Percentiles rank a stretch among this genome's conserved stretches.
Evolutionary conservation across 92 coral and sea anemone species (phyloP).

Genomic region (Pocillopora meandrina): DNA sequence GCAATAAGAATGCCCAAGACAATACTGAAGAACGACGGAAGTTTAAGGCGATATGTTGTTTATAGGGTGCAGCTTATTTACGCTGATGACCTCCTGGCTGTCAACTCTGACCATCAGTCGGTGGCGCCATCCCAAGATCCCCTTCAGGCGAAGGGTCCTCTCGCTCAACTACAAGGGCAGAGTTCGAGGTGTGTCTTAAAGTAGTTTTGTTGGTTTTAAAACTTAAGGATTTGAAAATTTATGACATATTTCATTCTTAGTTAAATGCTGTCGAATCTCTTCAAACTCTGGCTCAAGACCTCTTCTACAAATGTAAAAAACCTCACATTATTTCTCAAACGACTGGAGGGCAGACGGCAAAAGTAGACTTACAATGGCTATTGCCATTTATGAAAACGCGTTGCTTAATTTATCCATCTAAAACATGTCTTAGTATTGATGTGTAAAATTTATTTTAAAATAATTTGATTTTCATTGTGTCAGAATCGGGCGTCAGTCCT

Average conservation of each 20-base stretch:
- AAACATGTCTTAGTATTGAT: no score
- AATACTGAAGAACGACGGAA: no score
- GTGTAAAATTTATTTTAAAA: not conserved
- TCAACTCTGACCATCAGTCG: conserved; percentile 91
- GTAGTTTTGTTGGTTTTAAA: not conserved
- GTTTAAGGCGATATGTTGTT: no score
- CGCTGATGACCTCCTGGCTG: conserved; percentile 84
- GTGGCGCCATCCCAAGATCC: conserved; percentile 83
- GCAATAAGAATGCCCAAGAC: no score
- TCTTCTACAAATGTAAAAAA: no score
- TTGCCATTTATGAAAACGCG: no score
- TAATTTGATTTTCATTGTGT: not conserved
- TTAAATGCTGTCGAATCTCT: not conserved
- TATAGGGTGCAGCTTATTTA: conserved; percentile 88
- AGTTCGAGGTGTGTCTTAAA: conserved; percentile 68
- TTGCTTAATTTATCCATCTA: no score
- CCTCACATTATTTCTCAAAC: no score
- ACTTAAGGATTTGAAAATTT: not conserved
- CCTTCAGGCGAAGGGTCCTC: conserved; percentile 83
- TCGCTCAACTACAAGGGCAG: conserved; percentile 90
- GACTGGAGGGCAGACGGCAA: no score
- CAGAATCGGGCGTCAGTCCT: conserved; percentile 89
- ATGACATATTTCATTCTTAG: not conserved
- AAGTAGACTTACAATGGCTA: no score
- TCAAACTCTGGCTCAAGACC: not conserved